Evolutionary conservation across 2,797 vertebrate genomes (phyloP), one percentile per base, ranked within the genome.

Genomic region (Leptodactylus fallax): DNA sequence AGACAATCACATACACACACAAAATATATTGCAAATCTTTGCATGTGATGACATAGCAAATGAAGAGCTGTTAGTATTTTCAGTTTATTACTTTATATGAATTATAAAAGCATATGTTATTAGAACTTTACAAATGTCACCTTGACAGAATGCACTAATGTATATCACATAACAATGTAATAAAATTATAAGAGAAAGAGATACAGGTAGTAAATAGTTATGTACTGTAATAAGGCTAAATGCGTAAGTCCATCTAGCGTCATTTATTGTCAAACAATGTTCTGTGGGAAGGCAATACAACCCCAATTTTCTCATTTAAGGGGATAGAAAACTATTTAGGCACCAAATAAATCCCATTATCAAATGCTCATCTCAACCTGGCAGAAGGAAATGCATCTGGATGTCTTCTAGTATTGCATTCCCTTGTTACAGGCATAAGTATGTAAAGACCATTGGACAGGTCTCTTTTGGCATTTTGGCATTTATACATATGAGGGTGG

Each of bases 41-140:
- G 19, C 16, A 78, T 78, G 27, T 49, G 14, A 81, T 80, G 56
- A 13, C 14, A 3, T 14, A 87, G 27, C 55, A 79, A n/a, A 45
- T 27, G 58, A 17, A 71, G 25, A 55, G 49, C 36, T 69, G 6
- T 63, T 79, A 77, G 74, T 77, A 78, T 72, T 61, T 27, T 61
- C 3, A 0, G 19, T 55, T 23, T 27, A 76, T 19, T 76, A 53
- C 85, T 47, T 47, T 61, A 74, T 78, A 69, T 19, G n/a, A 78
- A 23, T 83, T 45, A 51, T 56, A 16, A 69, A 47, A 80, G 47
- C 53, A 21, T 13, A 90, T 88, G 81, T 87, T 93, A 91, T 85
- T 84, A 23, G 51, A 85, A 88, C 87, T 83, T 19, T 89, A 90
- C 56, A 91, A 89, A 87, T 91, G 91, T 90, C 91, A 93, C 89